A percentile compares a stretch with the other conserved stretches of the same genome.
Conservation (phyloP, 2,888 invertebrate genomes). For the Petrolisthes cinctipes region DNA sequence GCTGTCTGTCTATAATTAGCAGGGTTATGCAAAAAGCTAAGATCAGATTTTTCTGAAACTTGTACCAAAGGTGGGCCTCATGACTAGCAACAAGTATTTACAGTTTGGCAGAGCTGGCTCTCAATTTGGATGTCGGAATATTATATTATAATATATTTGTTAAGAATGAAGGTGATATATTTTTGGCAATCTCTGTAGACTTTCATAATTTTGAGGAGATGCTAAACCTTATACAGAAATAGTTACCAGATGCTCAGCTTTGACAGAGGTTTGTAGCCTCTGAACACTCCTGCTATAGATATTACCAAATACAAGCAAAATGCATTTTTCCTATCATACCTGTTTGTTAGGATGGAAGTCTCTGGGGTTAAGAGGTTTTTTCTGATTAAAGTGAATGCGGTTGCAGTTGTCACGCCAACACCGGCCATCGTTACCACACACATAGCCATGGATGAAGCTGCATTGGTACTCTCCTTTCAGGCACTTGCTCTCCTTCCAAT, state of each 20-base stretch:
- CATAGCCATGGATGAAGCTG: conserved; percentile 54
- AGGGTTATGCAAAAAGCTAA: no score
- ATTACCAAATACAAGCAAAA: background rate
- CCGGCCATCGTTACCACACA: conserved; percentile 50
- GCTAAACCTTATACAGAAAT: no score
- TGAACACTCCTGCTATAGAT: background rate
- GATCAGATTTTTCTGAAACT: no score
- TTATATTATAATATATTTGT: background rate
- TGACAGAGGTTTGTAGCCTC: no score
- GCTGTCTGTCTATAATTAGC: no score
- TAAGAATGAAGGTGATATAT: no score
- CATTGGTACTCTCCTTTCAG: conserved; percentile 52
- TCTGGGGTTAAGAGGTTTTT: conserved; percentile 7
- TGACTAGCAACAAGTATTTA: background rate
- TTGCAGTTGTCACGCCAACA: conserved; percentile 51
- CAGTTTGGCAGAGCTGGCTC: no score
- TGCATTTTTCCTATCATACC: background rate
- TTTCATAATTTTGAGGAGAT: no score
- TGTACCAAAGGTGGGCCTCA: no score
- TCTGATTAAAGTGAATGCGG: conserved; percentile 44
- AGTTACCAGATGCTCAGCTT: no score
- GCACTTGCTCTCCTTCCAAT: conserved; percentile 56
- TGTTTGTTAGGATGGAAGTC: background rate
- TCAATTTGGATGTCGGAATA: no score
- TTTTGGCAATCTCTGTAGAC: no score